A percentile compares a stretch with the other conserved stretches of the same genome.
phyloP scores from a whole-genome alignment of 2,888 invertebrate genomes.

The Folsomia manolachei region DNA sequence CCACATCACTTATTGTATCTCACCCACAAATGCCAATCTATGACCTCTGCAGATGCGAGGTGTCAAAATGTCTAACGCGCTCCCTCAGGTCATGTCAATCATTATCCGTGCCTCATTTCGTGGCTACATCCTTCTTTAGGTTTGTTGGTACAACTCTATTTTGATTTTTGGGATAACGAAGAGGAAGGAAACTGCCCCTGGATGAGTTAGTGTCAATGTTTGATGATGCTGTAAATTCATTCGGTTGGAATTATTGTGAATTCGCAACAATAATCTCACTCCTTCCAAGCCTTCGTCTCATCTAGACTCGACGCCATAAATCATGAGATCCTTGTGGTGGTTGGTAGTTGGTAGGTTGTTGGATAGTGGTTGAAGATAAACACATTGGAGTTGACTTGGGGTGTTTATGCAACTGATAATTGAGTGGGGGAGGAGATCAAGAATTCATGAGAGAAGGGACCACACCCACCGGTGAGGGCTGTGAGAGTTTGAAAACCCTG shows the following conservation, averaged over 20 bases:
- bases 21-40: background rate
- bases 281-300: background rate
- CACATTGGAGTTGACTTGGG: background rate
- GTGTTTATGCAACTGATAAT: slow-evolving; percentile 1
- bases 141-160: background rate
- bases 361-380: background rate
- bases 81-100: slow-evolving; percentile 3
- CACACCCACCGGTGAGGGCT: background rate
- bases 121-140: no score
- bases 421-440: background rate
- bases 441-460: background rate
- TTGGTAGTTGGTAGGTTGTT: background rate
- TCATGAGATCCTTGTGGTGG: background rate
- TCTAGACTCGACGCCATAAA: background rate
- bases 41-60: background rate
- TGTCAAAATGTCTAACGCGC: background rate
- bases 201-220: background rate
- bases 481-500: background rate
- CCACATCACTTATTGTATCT: background rate
- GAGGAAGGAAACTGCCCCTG: background rate
- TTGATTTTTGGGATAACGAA: background rate
- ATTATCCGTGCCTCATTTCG: background rate
- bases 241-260: background rate
- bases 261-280: background rate
- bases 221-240: background rate